phyloP scores from a whole-genome alignment of 2,797 vertebrate species.

The Clarias platycephalus region DNA sequence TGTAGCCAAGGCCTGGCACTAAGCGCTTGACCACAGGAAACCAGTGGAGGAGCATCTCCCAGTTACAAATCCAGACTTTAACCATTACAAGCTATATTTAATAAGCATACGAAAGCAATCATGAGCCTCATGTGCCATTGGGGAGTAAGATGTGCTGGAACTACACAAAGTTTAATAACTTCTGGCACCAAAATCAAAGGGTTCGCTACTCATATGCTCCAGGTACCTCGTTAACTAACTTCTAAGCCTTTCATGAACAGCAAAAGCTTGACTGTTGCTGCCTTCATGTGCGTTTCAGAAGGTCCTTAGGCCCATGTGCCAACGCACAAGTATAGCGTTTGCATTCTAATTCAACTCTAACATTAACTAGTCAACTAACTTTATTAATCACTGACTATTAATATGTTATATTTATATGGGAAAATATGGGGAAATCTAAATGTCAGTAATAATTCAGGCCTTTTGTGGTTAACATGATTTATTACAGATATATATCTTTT shows the following conservation, averaged over 20 bases:
- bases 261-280: not conserved
- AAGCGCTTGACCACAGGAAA: not conserved
- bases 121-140: not conserved
- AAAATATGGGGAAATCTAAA: not conserved
- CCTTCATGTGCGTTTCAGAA: not conserved
- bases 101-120: not conserved
- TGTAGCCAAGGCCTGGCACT: constrained; percentile 39
- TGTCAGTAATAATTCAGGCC: not conserved
- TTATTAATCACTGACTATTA: not conserved
- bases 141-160: not conserved
- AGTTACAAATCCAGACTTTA: not conserved
- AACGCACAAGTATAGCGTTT: not conserved
- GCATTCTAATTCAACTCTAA: not conserved
- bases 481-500: not conserved
- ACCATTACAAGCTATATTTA: not conserved
- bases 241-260: not conserved
- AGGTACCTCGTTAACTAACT: not conserved
- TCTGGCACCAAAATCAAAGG: not conserved
- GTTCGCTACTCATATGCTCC: not conserved
- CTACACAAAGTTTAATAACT: not conserved
- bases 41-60: not conserved
- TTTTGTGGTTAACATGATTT: not conserved
- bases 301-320: not conserved
- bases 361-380: not conserved
- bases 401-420: not conserved